phyloP scores from a whole-genome alignment of 2,797 vertebrate genomes.

The Serranus cabrilla region DNA sequence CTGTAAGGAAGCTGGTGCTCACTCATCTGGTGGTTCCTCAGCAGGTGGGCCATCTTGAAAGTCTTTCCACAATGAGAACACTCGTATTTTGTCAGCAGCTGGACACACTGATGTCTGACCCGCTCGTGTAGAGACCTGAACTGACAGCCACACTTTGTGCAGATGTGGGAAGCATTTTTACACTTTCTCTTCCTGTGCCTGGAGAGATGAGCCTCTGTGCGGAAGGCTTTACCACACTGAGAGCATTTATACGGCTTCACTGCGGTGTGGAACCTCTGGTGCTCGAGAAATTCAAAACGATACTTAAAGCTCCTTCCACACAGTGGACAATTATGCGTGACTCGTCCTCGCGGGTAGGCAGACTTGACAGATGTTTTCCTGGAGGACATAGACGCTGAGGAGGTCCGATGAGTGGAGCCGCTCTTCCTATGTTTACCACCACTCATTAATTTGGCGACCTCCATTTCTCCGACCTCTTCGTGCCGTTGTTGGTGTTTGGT shows the following conservation, averaged over 20 bases:
- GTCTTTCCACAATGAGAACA: slow-evolving; percentile 83
- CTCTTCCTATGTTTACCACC: slow-evolving; percentile 73
- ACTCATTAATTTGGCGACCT: slow-evolving; percentile 53
- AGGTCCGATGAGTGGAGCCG: slow-evolving; percentile 43
- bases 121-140: slow-evolving; percentile 80
- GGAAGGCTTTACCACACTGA: slow-evolving; percentile 82
- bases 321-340: slow-evolving; percentile 81
- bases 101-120: slow-evolving; percentile 79
- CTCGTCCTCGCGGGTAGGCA: slow-evolving; percentile 70
- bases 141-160: slow-evolving; percentile 81
- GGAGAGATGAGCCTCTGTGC: slow-evolving; percentile 81
- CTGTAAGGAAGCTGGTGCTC: slow-evolving; percentile 85
- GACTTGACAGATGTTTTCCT: slow-evolving; percentile 70
- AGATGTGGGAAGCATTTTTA: slow-evolving; percentile 80
- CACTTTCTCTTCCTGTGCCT: slow-evolving; percentile 83
- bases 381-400: slow-evolving; percentile 57
- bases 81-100: slow-evolving; percentile 81
- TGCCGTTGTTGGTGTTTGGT: slow-evolving; percentile 81
- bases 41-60: slow-evolving; percentile 84
- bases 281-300: slow-evolving; percentile 82
- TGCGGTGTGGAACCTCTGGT: slow-evolving; percentile 82
- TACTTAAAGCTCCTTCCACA: slow-evolving; percentile 84
- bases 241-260: slow-evolving; percentile 84
- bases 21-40: slow-evolving; percentile 83
- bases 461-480: slow-evolving; percentile 66